Evolutionary conservation across 2,113 vertebrate genomes (phyloP), one percentile per base, ranked within the genome.

Genomic region (Atlantisia rogersi): DNA sequence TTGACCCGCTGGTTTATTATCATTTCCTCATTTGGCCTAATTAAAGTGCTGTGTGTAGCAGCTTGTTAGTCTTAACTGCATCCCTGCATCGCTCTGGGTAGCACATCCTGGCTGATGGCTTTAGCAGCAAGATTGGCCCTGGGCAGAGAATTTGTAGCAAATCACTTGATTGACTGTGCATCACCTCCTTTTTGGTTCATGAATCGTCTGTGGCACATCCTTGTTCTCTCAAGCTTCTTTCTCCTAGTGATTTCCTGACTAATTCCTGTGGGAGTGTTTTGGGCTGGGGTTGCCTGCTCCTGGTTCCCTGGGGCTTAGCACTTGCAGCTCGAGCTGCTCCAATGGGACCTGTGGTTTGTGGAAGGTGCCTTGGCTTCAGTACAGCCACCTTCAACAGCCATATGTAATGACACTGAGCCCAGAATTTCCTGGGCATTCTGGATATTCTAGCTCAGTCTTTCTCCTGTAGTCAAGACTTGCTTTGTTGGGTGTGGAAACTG

Each of bases 1-100:
- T 90, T 93, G 92, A 92, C 94, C 90, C 63, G 92, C 92, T 92
- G 92, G 65, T 96, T 96, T 94, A 96, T 94, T 92, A 93, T 82
- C 1, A 2, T 65, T 82, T 84, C 81, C 86, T 94, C 82, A 81
- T 95, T 96, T 96, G 92, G 91, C 86, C 94, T 96, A 96, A 96
- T 96, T 96, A 84, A 96, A 92, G 75, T 69, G 64, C 77, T 96
- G 95, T 76, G 94, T 91, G 50, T 63, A 94, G 88, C 90, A 93
- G 92, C 94, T 96, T 95, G 90, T 96, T 96, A 91, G 86, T 42
- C 86, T 88, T 53, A 78, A 56, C 90, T 44, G 11, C 0, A 29
- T 56, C 56, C 64, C 92, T 81, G 55, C 79, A 44, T 84, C 0
- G 7, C 89, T 56, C 78, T 0, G 6, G 86, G 92, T 88, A 68